Evolutionary conservation across 2,797 vertebrate genomes (phyloP).

Genomic region (Syndactyla subalaris): DNA sequence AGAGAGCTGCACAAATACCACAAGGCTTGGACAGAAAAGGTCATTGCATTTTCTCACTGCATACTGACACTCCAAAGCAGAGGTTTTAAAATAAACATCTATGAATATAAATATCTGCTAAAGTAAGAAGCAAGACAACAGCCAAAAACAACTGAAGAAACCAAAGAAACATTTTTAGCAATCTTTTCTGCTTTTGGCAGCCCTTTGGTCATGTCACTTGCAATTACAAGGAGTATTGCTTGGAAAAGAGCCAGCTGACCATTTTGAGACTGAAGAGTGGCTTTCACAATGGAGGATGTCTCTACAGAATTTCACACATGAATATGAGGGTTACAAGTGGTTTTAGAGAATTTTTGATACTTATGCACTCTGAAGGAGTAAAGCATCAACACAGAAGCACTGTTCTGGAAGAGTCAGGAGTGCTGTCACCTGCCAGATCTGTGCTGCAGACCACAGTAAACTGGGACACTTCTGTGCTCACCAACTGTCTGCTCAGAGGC

Average conservation of each 20-base stretch:
- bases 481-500: neutral
- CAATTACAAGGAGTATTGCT: neutral
- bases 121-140: neutral
- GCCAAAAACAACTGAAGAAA: neutral
- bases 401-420: neutral
- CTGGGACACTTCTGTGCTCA: neutral
- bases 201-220: neutral
- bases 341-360: neutral
- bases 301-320: neutral
- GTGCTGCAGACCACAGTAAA: neutral
- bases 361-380: neutral
- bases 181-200: neutral
- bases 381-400: neutral
- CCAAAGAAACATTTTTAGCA: neutral
- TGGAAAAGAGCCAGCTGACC: neutral
- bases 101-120: neutral
- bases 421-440: neutral
- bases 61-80: neutral
- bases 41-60: neutral
- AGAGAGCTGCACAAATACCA: neutral
- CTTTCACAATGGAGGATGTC: neutral
- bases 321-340: neutral
- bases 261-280: neutral
- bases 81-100: neutral
- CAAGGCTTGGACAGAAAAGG: neutral